Evolutionary conservation across 2,797 vertebrate genomes (phyloP).

Genomic region (Pangasius krempfi): DNA sequence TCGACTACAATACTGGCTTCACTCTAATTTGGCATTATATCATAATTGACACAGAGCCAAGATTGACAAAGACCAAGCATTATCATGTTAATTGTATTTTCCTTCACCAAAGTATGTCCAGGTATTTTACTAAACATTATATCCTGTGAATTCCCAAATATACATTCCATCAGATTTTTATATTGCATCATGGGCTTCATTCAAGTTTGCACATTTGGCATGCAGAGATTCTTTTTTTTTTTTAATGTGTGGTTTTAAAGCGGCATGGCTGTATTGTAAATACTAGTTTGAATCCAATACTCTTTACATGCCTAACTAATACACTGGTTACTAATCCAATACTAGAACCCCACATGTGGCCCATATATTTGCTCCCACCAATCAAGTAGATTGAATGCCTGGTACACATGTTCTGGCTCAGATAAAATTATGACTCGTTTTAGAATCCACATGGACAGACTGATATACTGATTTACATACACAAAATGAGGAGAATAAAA

Average conservation of each 20-base stretch:
- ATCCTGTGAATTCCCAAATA: neutral
- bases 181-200: neutral
- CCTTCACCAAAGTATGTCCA: neutral
- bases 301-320: neutral
- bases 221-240: neutral
- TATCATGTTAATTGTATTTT: neutral
- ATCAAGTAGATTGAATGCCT: neutral
- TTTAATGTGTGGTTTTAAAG: neutral
- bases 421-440: neutral
- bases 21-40: neutral
- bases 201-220: neutral
- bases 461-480: neutral
- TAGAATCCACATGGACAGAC: neutral
- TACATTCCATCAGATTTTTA: neutral
- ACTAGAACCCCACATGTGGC: neutral
- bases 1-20: neutral
- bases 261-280: neutral
- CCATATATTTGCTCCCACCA: neutral
- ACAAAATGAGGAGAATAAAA: neutral
- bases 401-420: neutral
- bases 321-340: neutral
- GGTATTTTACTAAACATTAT: neutral
- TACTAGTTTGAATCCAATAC: neutral
- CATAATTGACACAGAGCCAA: neutral
- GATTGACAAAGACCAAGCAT: neutral